A percentile compares a stretch with the other conserved stretches of the same genome.
Conservation (phyloP, 1,140 invertebrate genomes). For the Solenopsis fugax region DNA sequence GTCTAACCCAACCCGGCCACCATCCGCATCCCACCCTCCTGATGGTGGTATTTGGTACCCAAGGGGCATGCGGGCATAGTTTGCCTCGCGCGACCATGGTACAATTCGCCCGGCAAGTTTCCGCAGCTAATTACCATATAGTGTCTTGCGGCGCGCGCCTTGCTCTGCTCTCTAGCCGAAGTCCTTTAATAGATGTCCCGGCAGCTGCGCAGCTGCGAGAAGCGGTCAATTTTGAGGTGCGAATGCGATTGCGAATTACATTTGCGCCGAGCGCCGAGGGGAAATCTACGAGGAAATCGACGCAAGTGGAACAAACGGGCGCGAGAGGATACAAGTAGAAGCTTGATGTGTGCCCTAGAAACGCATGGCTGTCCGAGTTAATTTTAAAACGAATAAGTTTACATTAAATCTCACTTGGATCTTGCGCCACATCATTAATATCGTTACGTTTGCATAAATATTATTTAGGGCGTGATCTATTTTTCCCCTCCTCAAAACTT, state of each 20-base stretch:
- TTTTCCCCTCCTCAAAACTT: not conserved
- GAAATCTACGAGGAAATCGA: constrained; percentile 20
- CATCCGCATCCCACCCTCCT: constrained; percentile 22
- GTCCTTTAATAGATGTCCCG: constrained; percentile 71
- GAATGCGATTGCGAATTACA: constrained; percentile 41
- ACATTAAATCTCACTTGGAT: not conserved
- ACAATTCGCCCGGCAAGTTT: constrained; percentile 77
- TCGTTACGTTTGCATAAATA: not conserved
- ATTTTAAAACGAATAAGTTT: not conserved
- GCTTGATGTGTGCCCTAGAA: not conserved
- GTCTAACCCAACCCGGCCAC: constrained; percentile 62
- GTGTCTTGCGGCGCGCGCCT: constrained; percentile 67
- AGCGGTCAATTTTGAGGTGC: constrained; percentile 66
- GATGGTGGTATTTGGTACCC: constrained; percentile 79
- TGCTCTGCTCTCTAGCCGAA: constrained; percentile 18
- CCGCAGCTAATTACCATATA: constrained; percentile 75
- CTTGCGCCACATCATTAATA: not conserved
- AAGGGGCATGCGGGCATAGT: constrained; percentile 78
- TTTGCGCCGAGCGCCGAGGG: not conserved
- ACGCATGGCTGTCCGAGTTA: not conserved
- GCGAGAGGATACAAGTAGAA: not conserved
- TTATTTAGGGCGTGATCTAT: constrained; percentile 11
- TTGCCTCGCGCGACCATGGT: constrained; percentile 66
- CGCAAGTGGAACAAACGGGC: not conserved
- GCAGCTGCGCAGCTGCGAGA: constrained; percentile 39